Percentiles rank a stretch among this genome's conserved stretches.
phyloP scores from a whole-genome alignment of 2,888 invertebrate species.

The Diploptera punctata region DNA sequence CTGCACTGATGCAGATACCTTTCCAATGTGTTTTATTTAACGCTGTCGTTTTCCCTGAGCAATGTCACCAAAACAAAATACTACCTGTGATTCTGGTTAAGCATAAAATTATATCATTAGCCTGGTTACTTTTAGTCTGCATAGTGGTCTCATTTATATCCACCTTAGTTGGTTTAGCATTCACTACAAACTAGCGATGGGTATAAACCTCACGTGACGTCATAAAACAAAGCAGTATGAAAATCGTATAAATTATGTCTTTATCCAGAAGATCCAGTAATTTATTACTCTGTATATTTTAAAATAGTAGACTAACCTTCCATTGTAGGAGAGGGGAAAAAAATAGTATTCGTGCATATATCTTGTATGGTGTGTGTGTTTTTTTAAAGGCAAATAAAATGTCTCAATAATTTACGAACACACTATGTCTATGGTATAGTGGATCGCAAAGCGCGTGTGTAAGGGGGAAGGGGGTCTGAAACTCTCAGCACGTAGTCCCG shows the following conservation, averaged over 20 bases:
- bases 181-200: no score
- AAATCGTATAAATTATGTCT: constrained; percentile 13
- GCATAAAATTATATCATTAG: no score
- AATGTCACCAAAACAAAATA: no score
- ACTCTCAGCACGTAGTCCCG: constrained; percentile 42
- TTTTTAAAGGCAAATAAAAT: constrained; percentile 23
- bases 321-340: not conserved
- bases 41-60: no score
- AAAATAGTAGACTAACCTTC: not conserved
- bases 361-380: not conserved
- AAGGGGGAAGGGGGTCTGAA: no score
- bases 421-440: not conserved
- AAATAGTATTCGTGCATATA: constrained; percentile 3
- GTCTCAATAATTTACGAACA: constrained; percentile 25
- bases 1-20: no score
- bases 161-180: no score
- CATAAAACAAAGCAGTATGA: not conserved
- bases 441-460: not conserved
- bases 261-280: constrained; percentile 9
- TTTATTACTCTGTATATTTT: not conserved
- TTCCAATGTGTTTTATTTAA: no score
- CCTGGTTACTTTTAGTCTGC: no score
- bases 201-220: no score
- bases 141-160: no score
- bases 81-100: no score